Percentiles rank a stretch among this genome's conserved stretches.
phyloP scores from a whole-genome alignment of 1,140 invertebrate species.

The Platyscapa corneri region DNA sequence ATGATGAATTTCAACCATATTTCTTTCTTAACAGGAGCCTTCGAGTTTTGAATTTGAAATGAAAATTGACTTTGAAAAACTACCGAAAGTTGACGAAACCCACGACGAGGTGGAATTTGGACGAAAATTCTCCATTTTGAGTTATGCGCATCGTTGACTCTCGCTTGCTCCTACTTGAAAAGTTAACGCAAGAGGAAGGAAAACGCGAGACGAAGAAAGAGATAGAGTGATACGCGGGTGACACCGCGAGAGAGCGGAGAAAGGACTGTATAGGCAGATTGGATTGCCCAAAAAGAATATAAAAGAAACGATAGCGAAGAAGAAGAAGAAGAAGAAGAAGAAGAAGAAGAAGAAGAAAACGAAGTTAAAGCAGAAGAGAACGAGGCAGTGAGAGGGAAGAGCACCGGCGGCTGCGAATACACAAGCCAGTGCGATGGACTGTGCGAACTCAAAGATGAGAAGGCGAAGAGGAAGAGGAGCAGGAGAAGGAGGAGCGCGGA shows the following conservation, averaged over 20 bases:
- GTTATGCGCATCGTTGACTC: neutral
- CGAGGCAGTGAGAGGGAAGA: neutral
- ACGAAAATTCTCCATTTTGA: neutral
- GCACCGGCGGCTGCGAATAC: neutral
- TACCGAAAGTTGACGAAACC: neutral
- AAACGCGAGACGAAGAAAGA: neutral
- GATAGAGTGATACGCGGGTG: neutral
- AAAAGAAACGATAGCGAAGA: slow-evolving; percentile 18
- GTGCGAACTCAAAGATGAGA: slow-evolving; percentile 2
- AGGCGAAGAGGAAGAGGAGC: slow-evolving; percentile 30
- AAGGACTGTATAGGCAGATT: neutral
- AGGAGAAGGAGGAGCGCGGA: neutral
- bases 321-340: neutral
- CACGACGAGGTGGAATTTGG: neutral
- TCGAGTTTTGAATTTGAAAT: neutral
- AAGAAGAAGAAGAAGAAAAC: neutral
- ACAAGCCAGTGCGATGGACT: slow-evolving; percentile 30
- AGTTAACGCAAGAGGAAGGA: slow-evolving; percentile 16
- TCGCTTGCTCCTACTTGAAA: neutral
- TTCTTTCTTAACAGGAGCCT: neutral
- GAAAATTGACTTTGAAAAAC: neutral
- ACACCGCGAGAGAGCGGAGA: neutral
- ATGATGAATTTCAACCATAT: slow-evolving; percentile 16
- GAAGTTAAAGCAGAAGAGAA: neutral
- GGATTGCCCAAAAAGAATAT: slow-evolving; percentile 30